Evolutionary conservation across 2,797 vertebrate species (phyloP), one percentile per base, ranked within the genome.

Genomic region (Centroberyx gerrardi): DNA sequence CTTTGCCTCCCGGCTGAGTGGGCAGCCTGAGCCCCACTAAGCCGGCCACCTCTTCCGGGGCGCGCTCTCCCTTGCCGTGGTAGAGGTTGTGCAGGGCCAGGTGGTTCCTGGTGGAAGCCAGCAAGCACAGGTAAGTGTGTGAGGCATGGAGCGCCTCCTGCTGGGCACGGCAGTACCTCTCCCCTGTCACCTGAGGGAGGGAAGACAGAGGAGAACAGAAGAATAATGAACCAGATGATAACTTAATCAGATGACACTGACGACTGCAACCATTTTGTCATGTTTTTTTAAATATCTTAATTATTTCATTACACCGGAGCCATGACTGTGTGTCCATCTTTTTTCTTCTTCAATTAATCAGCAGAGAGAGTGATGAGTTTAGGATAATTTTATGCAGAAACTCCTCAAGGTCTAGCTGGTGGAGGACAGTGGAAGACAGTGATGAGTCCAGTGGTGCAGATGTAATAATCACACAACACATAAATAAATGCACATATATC

Each of bases 1-100:
- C 97, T 83, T 99, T 98, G 9, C 97, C 98, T 51, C 97, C 97
- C 0, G 97, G 98, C 91, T 98, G 98, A 3, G 87, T 94, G n/a
- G 98, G 98, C 86, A 99, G 54, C 72, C 94, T 90, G 83, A 99
- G 95, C 54, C 98, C 98, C 87, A 99, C 97, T 0, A 98, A 62
- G 0, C 93, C 81, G 0, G 98, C 98, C 15, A 82, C 91, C 73
- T 97, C 88, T n/a, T 96, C 94, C 0, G 84, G 0, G 1, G 90
- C 92, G 44, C 94, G 93, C 69, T 98, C 96, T 4, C 97, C 97
- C 72, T 92, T 95, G 62, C 88, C 90, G 13, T 98, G 98, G 90
- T 97, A 98, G 29, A 95, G 90, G 75, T 91, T 91, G 81, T 99
- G 97, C 15, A 99, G 94, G 1, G 88, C 83, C 72, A 93, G 36